Base-by-base conservation (phyloP, 2,888 invertebrate species). In the Aspidapion aeneum region DNA sequence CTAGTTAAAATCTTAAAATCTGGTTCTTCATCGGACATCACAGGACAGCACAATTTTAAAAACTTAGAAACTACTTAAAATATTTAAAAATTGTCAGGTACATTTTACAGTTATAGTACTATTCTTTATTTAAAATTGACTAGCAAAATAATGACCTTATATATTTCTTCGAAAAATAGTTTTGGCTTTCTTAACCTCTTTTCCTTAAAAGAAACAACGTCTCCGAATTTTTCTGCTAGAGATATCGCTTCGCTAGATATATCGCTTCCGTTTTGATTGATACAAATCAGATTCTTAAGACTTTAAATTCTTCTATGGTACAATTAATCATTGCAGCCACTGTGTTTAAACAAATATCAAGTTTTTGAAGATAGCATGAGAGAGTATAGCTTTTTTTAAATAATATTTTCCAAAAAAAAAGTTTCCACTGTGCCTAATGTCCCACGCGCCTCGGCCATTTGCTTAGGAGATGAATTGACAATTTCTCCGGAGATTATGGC, bases 151-250 rank as follows among this genome's bases (percentile, higher is more conserved):
- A n/a, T n/a, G n/a, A n/a, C n/a, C n/a, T n/a, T n/a, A n/a, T n/a
- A n/a, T n/a, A n/a, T 5, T 55, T 60, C 60, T 18, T 60, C 55
- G 54, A 20, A 48, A 60, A 60, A 60, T 60, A 18, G 18, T 60
- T 35, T 60, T 59, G 21, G 7, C 17, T 7, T 57, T 57, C 17
- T 55, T 18, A 17, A n/a, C 48, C 57, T 22, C 48, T 35, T 48
- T 35, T n/a, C n/a, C n/a, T n/a, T n/a, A 18, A 35, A 19, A 19
- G n/a, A 57, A 48, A 18, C n/a, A 1, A 49, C 12, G 18, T 48
- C 18, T 16, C 21, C 57, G 48, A n/a, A 48, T 19, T 35, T 57
- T 18, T 21, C 21, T 21, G 57, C 19, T 16, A 17, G 35, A 18
- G 22, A 5, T 35, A 18, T n/a, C n/a, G n/a, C n/a, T n/a, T n/a